Percentiles rank a stretch among this genome's conserved stretches.
phyloP scores from a whole-genome alignment of 2,797 vertebrate species.

The Toxotes lorentzi region DNA sequence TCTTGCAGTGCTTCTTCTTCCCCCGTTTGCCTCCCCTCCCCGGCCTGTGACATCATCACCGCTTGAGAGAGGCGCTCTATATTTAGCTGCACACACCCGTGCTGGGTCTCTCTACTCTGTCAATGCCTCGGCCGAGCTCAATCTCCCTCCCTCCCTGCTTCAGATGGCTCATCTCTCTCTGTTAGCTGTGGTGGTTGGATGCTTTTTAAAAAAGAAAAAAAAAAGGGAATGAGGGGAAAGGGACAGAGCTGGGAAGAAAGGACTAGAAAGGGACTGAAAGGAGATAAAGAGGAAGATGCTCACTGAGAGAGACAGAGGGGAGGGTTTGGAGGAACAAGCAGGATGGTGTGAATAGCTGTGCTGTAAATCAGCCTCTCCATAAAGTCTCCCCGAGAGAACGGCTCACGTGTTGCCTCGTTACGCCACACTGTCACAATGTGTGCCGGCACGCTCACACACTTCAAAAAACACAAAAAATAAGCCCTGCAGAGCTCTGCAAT shows the following conservation, averaged over 20 bases:
- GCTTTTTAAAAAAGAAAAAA: conserved; percentile 28
- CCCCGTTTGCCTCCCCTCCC: conserved; percentile 64
- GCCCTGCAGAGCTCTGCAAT: conserved; percentile 68
- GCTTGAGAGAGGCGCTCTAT: conserved; percentile 84
- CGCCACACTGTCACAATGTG: conserved; percentile 65
- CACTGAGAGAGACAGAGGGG: conserved; percentile 65
- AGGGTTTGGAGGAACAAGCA: conserved; percentile 60
- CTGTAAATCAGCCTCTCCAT: conserved; percentile 78
- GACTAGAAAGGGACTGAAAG: conserved; percentile 49
- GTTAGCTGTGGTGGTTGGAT: conserved; percentile 46
- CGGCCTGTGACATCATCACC: conserved; percentile 85
- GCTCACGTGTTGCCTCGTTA: conserved; percentile 72
- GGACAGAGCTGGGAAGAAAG: conserved; percentile 41
- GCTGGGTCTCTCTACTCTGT: conserved; percentile 82
- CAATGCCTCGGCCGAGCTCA: conserved; percentile 76
- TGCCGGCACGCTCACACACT: conserved; percentile 55
- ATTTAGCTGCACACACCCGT: conserved; percentile 85
- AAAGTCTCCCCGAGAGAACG: conserved; percentile 66
- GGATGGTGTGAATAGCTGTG: conserved; percentile 72
- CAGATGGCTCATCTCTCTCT: conserved; percentile 68
- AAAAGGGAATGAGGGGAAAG: conserved; percentile 26
- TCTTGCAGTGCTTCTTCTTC: conserved; percentile 51
- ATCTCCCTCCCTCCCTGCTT: conserved; percentile 58
- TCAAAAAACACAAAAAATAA: conserved; percentile 62
- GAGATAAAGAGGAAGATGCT: conserved; percentile 64